Percentiles rank a stretch among this genome's conserved stretches.
Evolutionary conservation across 2,113 vertebrate species (phyloP).

Genomic region (Aspiorhynchus laticeps): DNA sequence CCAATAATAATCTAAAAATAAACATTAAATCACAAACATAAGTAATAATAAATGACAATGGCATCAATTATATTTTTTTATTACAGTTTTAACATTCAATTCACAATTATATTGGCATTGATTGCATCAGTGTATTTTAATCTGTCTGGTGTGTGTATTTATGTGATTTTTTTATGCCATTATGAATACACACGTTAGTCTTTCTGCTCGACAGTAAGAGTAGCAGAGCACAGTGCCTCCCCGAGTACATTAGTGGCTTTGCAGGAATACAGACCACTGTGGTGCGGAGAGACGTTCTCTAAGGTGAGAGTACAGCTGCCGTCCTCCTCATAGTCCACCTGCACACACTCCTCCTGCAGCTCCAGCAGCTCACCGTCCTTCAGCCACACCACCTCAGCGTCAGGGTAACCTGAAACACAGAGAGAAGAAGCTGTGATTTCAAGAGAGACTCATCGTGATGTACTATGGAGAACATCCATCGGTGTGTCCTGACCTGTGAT

Average conservation of each 20-base stretch:
- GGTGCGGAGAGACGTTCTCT: slow-evolving; percentile 49
- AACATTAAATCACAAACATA: background rate
- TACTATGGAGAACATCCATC: too few relatives aligned
- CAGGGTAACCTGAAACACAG: slow-evolving; percentile 74
- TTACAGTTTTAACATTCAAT: slow-evolving; percentile 11
- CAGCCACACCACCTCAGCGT: slow-evolving; percentile 81
- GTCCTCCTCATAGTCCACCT: slow-evolving; percentile 77
- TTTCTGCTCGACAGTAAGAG: slow-evolving; percentile 49
- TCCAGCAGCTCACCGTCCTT: slow-evolving; percentile 67
- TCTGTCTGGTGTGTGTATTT: background rate
- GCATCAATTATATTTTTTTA: background rate
- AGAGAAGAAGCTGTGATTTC: background rate
- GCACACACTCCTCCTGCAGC: slow-evolving; percentile 63
- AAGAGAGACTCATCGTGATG: background rate
- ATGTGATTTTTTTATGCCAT: background rate
- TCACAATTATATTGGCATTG: background rate
- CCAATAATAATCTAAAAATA: background rate
- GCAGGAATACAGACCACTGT: slow-evolving; percentile 74
- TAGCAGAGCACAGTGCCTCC: slow-evolving; percentile 66
- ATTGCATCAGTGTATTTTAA: background rate
- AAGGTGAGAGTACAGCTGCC: slow-evolving; percentile 76
- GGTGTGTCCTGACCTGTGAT: slow-evolving; percentile 69
- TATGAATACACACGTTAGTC: background rate
- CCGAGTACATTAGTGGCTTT: slow-evolving; percentile 71
- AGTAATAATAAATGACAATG: background rate